phyloP scores from a whole-genome alignment of 2,888 invertebrate species.

The Stenurella melanura region DNA sequence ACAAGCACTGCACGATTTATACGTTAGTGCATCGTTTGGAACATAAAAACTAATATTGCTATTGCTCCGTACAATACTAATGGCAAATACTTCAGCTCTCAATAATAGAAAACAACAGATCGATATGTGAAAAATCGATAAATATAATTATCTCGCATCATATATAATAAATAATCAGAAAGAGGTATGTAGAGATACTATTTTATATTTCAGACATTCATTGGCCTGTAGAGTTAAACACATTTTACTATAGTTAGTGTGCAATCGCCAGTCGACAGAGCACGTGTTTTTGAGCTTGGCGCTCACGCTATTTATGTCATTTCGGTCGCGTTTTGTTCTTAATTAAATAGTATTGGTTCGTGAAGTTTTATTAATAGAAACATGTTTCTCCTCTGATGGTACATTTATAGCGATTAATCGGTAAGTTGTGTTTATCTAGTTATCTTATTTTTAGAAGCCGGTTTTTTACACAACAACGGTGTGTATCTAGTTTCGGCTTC shows the following conservation, averaged over 20 bases:
- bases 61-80: neutral
- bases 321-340: conserved; percentile 8
- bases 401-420: conserved; percentile 15
- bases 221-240: neutral
- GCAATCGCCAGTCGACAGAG: conserved; percentile 16
- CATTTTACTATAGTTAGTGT: conserved; percentile 28
- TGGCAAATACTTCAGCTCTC: neutral
- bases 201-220: conserved; percentile 25
- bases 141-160: conserved; percentile 9
- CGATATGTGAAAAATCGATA: neutral
- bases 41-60: neutral
- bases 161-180: neutral
- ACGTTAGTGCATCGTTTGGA: neutral
- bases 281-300: conserved; percentile 20
- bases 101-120: neutral
- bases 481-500: neutral
- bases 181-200: conserved; percentile 3
- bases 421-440: conserved; percentile 11
- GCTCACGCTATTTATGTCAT: conserved; percentile 2
- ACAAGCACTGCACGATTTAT: neutral
- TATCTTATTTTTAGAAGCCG: neutral
- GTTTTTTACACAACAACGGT: neutral
- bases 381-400: conserved; percentile 4
- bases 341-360: conserved; percentile 11
- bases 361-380: conserved; percentile 11